phyloP scores from a whole-genome alignment of 2,797 vertebrate genomes.

The Botia almorhae region DNA sequence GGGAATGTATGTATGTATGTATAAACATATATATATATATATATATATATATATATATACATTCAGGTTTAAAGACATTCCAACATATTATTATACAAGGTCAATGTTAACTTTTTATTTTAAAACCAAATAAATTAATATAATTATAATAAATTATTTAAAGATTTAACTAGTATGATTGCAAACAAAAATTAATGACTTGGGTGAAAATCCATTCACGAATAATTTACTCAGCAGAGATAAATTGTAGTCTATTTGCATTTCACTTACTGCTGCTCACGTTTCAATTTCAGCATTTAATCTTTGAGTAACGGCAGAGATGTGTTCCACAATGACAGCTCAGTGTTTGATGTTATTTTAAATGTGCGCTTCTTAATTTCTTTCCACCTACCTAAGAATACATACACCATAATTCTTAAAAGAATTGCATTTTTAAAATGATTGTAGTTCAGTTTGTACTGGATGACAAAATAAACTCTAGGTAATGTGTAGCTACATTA shows the following conservation, averaged over 20 bases:
- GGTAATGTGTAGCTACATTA: no score
- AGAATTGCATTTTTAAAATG: neutral
- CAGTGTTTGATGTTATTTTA: slow-evolving; percentile 44
- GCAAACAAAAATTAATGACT: no score
- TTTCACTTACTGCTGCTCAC: slow-evolving; percentile 25
- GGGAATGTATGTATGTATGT: no score
- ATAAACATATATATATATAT: no score
- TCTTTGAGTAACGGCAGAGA: slow-evolving; percentile 43
- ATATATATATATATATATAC: no score
- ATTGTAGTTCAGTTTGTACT: slow-evolving; percentile 17
- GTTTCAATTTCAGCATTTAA: slow-evolving; percentile 48
- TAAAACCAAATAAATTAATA: neutral
- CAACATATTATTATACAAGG: neutral
- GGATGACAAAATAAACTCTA: neutral
- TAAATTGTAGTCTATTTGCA: slow-evolving; percentile 40
- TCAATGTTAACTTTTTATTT: slow-evolving; percentile 4
- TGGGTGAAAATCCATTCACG: slow-evolving; percentile 28
- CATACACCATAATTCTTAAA: neutral
- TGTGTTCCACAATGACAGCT: slow-evolving; percentile 34
- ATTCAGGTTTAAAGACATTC: neutral
- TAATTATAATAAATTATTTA: no score
- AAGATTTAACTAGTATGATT: no score
- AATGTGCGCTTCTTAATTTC: slow-evolving; percentile 32
- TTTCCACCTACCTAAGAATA: neutral
- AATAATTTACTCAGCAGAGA: slow-evolving; percentile 43